Percentiles rank a stretch among this genome's conserved stretches.
phyloP scores from a whole-genome alignment of 1,140 invertebrate genomes.

The Drosophila pachea region DNA sequence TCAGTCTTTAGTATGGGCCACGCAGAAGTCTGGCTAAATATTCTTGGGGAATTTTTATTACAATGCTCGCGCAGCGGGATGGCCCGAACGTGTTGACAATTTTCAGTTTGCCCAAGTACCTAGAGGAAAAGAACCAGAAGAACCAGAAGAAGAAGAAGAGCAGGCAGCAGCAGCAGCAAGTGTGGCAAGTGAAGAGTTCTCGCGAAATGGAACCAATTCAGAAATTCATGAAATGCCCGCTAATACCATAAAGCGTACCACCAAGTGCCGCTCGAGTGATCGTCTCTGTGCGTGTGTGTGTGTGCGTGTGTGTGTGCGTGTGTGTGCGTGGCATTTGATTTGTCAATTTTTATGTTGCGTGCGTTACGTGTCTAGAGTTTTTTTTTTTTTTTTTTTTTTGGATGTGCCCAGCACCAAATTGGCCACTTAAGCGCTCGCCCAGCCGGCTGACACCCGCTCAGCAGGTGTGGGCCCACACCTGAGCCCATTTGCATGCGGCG shows the following conservation, averaged over 20 bases:
- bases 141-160: neutral
- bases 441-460: neutral
- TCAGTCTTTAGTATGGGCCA: conserved; percentile 45
- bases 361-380: conserved; percentile 42
- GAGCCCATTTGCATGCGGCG: conserved; percentile 30
- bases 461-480: conserved; percentile 14
- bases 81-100: conserved; percentile 41
- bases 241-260: conserved; percentile 42
- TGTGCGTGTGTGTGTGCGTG: conserved; percentile 1
- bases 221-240: conserved; percentile 32
- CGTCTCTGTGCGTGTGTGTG: conserved; percentile 16
- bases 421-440: neutral
- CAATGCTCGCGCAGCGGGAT: conserved; percentile 17
- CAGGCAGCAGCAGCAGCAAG: conserved; percentile 5
- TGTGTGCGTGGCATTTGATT: conserved; percentile 28
- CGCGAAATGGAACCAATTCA: conserved; percentile 39
- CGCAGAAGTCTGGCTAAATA: conserved; percentile 39
- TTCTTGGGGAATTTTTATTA: conserved; percentile 48
- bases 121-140: neutral
- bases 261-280: neutral
- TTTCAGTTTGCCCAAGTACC: conserved; percentile 2
- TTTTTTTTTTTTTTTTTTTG: conserved; percentile 1
- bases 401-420: conserved; percentile 7
- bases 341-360: conserved; percentile 48
- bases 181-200: conserved; percentile 27